A percentile compares a stretch with the other conserved stretches of the same genome.
These are phyloP conservation scores for Cyprinodon diabolis DNA, from an alignment of 2,797 vertebrate genomes.

Conservation along the genomic window DNA sequence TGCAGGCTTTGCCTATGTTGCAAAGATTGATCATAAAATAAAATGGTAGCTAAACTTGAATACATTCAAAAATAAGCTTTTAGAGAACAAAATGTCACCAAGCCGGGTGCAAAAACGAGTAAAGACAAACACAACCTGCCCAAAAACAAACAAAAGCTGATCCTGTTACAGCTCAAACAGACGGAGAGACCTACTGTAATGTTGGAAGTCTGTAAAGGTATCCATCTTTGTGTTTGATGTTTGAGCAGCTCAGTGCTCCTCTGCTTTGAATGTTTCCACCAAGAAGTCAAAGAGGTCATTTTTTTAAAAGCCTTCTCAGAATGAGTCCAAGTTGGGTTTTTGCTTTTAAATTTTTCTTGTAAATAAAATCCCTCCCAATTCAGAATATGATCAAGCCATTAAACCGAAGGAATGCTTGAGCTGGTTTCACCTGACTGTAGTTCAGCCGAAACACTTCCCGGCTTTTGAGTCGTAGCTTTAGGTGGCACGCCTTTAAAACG, in stretches of 20 bases:
- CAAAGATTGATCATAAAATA: background rate
- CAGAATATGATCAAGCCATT: conserved; percentile 23
- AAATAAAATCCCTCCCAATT: conserved; percentile 8
- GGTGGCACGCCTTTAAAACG: conserved; percentile 50
- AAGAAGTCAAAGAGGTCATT: conserved; percentile 65
- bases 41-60: background rate
- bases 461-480: conserved; percentile 62
- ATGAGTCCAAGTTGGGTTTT: background rate
- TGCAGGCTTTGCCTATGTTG: background rate
- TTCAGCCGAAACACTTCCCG: conserved; percentile 46
- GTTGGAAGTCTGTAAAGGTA: conserved; percentile 75
- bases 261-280: conserved; percentile 61
- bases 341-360: background rate
- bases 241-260: conserved; percentile 61
- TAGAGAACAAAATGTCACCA: conserved; percentile 1
- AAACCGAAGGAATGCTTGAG: conserved; percentile 37
- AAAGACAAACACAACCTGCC: conserved; percentile 1
- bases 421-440: conserved; percentile 35
- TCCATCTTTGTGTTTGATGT: conserved; percentile 73
- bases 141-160: conserved; percentile 29
- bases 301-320: conserved; percentile 25
- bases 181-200: conserved; percentile 73
- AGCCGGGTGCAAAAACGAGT: background rate
- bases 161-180: conserved; percentile 18
- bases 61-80: background rate